phyloP scores from a whole-genome alignment of 2,888 invertebrate genomes.

The Pristionchus mayeri region DNA sequence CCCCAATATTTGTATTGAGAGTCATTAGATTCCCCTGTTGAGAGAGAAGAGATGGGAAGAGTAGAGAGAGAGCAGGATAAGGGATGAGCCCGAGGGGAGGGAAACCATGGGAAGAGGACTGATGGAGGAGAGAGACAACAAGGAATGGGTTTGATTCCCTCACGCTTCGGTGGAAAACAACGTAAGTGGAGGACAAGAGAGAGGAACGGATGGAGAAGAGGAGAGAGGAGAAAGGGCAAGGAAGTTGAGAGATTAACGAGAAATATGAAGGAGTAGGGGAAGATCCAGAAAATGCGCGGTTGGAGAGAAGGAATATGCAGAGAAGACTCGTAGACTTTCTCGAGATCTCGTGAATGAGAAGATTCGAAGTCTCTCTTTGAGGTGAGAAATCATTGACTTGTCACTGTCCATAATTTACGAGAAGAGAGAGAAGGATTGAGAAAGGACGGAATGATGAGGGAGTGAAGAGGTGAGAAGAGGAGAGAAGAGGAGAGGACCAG shows the following conservation, averaged over 20 bases:
- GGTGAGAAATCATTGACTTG: slow-evolving; percentile 42
- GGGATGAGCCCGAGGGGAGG: neutral
- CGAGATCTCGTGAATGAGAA: neutral
- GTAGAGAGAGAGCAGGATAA: neutral
- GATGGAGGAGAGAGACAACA: neutral
- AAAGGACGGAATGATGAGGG: neutral
- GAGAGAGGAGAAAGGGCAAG: slow-evolving; percentile 1
- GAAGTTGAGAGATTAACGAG: slow-evolving; percentile 17
- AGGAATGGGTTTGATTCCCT: neutral
- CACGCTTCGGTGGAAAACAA: neutral
- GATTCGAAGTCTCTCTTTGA: neutral
- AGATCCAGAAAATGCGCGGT: neutral
- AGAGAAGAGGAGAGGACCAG: neutral
- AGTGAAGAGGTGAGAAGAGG: neutral
- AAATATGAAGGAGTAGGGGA: slow-evolving; percentile 16
- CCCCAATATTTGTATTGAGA: slow-evolving; percentile 34
- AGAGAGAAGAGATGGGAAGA: neutral
- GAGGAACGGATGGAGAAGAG: neutral
- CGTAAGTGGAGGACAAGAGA: neutral
- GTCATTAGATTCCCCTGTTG: slow-evolving; percentile 10
- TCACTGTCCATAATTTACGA: neutral
- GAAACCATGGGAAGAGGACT: neutral
- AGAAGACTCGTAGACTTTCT: neutral
- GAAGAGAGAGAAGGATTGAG: neutral
- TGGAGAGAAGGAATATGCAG: neutral